Evolutionary conservation across 2,113 vertebrate genomes (phyloP), one percentile per base, ranked within the genome.

Genomic region (Prionailurus viverrinus): DNA sequence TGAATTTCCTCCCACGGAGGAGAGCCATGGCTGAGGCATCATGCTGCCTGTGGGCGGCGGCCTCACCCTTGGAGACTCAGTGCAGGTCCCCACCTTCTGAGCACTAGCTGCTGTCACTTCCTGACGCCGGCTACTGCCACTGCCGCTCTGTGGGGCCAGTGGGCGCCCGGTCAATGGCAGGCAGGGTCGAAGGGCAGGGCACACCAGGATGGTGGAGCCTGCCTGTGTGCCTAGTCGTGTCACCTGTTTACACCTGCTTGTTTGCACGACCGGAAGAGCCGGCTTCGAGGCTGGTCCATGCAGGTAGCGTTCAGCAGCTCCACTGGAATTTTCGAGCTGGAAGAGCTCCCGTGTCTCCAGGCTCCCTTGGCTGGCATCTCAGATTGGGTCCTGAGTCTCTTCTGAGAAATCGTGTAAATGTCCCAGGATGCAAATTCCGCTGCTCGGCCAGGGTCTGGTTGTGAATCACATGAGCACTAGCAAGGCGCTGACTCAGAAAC

Each of bases 21-120:
- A 11, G 41, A 33, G 8, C 12, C 0, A 0, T 13, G 0, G 66
- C 53, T 0, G 33, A 66, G 51, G 65, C 8, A 7, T 27, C 3
- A 4, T 7, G 1, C 25, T 41, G 71, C 71, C 71, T 3, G 6
- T 15, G 23, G 36, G 74, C 7, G 1, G 27, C 1, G 3, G 39
- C 73, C 74, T 48, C 27, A 0, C 41, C 9, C 29, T 7, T 3
- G 23, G 73, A 18, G 23, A 88, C 33, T 4, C 82, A 25, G 31
- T 2, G 4, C 48, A 12, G 33, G 19, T 27, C 36, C 73, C 31
- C 15, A 41, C 0, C 0, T 21, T 45, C 51, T 27, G 29, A 25
- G 29, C 3, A 0, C 19, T 12, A 1, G 5, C 31, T 51, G 2
- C 5, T 0, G 3, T 9, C 25, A 0, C 31, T 16, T 41, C 53